Evolutionary conservation across 2,113 vertebrate genomes (phyloP).

Genomic region (Entomyzon cyanotis): DNA sequence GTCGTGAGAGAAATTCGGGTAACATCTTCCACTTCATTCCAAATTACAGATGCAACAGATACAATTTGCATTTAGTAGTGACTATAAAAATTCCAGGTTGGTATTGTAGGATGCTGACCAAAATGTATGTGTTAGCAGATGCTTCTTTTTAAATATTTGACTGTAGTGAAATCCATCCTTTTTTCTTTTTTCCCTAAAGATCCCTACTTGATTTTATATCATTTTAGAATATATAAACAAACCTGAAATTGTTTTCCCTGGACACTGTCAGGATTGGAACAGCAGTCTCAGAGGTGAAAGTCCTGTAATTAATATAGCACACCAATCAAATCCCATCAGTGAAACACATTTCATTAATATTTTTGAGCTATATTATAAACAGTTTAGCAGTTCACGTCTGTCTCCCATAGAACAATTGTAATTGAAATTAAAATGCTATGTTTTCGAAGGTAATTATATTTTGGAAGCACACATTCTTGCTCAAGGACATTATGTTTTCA

Average conservation of each 20-base stretch:
- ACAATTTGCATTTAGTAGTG: neutral
- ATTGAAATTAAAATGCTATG: constrained; percentile 52
- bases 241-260: constrained; percentile 30
- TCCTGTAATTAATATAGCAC: constrained; percentile 63
- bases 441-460: constrained; percentile 32
- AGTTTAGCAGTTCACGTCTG: constrained; percentile 60
- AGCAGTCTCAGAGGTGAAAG: constrained; percentile 45
- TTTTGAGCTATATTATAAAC: constrained; percentile 45
- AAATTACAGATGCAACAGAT: neutral
- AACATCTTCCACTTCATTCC: neutral
- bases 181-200: neutral
- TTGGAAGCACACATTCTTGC: constrained; percentile 1
- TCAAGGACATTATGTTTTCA: neutral
- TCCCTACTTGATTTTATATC: neutral
- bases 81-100: neutral
- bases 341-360: constrained; percentile 41
- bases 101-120: neutral
- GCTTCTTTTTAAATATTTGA: neutral
- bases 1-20: neutral
- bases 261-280: constrained; percentile 22
- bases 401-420: constrained; percentile 60
- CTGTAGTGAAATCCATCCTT: neutral
- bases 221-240: constrained; percentile 52
- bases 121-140: neutral
- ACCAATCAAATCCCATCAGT: constrained; percentile 51